Conservation (phyloP, 1,140 invertebrate species). For the Monomorium pharaonis region DNA sequence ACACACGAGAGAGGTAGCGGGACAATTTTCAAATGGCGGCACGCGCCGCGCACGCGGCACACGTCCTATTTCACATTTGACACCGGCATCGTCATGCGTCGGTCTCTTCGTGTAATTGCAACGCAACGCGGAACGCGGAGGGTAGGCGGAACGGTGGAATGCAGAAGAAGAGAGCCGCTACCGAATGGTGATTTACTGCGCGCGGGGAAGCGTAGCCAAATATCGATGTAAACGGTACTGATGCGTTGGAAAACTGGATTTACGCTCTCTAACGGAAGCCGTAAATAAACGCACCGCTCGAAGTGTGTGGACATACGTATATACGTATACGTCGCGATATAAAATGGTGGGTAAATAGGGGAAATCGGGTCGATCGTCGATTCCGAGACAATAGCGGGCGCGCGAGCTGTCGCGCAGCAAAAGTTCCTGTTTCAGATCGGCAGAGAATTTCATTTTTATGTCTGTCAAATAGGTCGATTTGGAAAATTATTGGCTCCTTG, state of each 20-base stretch:
- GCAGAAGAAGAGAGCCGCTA: slow-evolving; percentile 43
- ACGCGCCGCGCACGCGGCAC: slow-evolving; percentile 34
- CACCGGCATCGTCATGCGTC: slow-evolving; percentile 49
- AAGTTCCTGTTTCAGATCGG: slow-evolving; percentile 24
- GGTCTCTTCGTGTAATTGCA: slow-evolving; percentile 59
- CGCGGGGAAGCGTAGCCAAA: slow-evolving; percentile 57
- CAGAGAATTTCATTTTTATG: slow-evolving; percentile 6
- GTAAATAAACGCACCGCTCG: slow-evolving; percentile 73
- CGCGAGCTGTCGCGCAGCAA: neutral
- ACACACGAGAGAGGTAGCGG: neutral
- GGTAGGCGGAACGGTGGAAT: neutral
- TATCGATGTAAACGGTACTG: slow-evolving; percentile 74
- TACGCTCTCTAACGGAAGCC: slow-evolving; percentile 73
- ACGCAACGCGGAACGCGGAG: slow-evolving; percentile 7
- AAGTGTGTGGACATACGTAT: slow-evolving; percentile 6
- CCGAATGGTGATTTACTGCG: slow-evolving; percentile 66
- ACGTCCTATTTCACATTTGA: slow-evolving; percentile 55
- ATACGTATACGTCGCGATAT: slow-evolving; percentile 13
- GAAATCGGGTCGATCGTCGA: slow-evolving; percentile 37
- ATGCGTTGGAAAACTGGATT: slow-evolving; percentile 77
- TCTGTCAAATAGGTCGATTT: neutral
- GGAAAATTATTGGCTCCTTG: neutral
- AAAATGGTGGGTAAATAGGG: slow-evolving; percentile 41
- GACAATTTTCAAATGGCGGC: slow-evolving; percentile 51
- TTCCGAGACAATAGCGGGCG: slow-evolving; percentile 42